Base-by-base conservation (phyloP, 1,140 invertebrate genomes). In the Drosophila subpulchrella region DNA sequence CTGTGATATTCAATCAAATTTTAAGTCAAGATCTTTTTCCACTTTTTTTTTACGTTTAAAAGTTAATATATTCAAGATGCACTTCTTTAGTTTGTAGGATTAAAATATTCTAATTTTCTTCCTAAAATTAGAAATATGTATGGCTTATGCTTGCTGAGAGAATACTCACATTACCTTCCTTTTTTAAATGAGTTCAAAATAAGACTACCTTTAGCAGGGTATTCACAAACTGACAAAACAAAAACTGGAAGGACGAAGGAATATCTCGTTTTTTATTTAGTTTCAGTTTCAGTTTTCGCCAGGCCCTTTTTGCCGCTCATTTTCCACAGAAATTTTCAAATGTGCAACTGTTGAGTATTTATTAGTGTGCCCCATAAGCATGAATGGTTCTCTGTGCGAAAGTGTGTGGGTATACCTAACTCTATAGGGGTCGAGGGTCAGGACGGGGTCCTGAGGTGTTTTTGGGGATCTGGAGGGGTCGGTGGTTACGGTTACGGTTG, bases 261-360 rank as follows among this genome's bases (percentile, higher is more conserved):
- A 17, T 55, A 34, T 73, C 44, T 38, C 27, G 17, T 13, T 63
- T 68, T 84, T 68, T 75, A 58, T 77, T 60, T 70, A 62, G 81
- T 66, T 83, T 54, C 20, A 67, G 81, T 66, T 83, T 54, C 20
- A 63, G 41, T 24, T 50, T 62, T 42, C 38, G 17, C 5, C 71
- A 48, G 30, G 47, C 15, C 46, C 56, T 70, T 68, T 81, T 75
- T 75, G 58, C 34, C 13, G 38, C 39, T 63, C 47, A 77, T 78
- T 86, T 70, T 78, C 65, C 60, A 70, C 70, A 60, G 62, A 71
- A 78, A 76, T 70, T 76, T 85, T 76, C 59, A 88, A 79, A 82
- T 79, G 79, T 86, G 82, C 82, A 88, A 83, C 82, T 86, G 83
- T 83, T 88, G 82, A 76, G 83, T 88, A 83, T 83, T 76, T 88